Percentiles rank a stretch among this genome's conserved stretches.
Evolutionary conservation across 2,797 vertebrate genomes (phyloP).

Genomic region (Sebastes baramenuke): DNA sequence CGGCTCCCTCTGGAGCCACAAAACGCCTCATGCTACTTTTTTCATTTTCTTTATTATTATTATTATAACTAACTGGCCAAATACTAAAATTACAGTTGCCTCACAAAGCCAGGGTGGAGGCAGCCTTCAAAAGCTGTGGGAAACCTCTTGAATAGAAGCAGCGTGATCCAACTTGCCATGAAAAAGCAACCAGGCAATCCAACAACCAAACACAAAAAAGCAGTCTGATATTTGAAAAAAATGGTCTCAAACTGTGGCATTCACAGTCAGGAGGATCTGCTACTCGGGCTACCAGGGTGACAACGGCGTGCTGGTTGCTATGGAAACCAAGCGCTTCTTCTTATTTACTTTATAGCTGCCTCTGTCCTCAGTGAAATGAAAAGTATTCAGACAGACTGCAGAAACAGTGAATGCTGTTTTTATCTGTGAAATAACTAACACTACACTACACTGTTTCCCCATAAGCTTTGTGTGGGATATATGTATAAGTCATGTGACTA

Average conservation of each 20-base stretch:
- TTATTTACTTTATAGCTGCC: neutral
- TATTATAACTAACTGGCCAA: neutral
- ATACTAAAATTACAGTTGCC: neutral
- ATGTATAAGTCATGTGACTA: neutral
- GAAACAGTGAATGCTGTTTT: neutral
- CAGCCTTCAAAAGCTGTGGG: neutral
- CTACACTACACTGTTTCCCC: neutral
- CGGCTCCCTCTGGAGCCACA: no score
- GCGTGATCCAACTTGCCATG: neutral
- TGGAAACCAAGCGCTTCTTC: neutral
- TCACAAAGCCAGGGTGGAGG: neutral
- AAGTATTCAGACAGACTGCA: neutral
- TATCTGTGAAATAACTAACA: neutral
- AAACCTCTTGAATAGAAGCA: neutral
- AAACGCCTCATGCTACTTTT: neutral
- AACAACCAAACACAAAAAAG: neutral
- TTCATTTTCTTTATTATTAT: neutral
- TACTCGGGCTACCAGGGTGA: neutral
- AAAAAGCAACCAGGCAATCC: neutral
- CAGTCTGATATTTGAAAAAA: neutral
- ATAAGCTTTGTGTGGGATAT: neutral
- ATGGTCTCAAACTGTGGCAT: neutral
- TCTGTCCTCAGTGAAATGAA: neutral
- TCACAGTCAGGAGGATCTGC: slow-evolving; percentile 11
- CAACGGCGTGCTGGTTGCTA: neutral